Evolutionary conservation across 2,888 invertebrate species (phyloP).

Genomic region (Drepana falcataria): DNA sequence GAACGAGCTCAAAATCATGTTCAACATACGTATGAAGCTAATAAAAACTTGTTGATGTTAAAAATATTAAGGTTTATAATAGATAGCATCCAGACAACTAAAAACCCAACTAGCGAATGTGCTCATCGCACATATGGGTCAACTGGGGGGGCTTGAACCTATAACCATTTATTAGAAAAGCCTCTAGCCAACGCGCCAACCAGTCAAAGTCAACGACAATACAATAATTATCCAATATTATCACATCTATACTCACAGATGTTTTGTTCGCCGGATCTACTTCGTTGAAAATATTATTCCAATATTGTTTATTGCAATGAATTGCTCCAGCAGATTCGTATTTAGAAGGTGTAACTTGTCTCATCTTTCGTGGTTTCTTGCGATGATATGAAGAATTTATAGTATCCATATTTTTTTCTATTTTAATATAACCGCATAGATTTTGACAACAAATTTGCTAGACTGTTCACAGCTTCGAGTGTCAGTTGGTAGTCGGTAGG

Average conservation of each 20-base stretch:
- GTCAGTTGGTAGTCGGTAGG: background rate
- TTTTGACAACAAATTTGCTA: constrained; percentile 8
- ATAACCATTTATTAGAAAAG: too few relatives aligned
- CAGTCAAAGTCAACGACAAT: background rate
- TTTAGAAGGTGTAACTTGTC: constrained; percentile 45
- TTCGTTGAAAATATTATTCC: constrained; percentile 47
- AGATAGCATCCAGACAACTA: too few relatives aligned
- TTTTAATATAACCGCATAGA: constrained; percentile 22
- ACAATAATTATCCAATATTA: too few relatives aligned
- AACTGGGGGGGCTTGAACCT: too few relatives aligned
- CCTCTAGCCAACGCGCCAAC: too few relatives aligned
- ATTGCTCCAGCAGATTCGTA: constrained; percentile 45
- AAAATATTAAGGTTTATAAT: too few relatives aligned
- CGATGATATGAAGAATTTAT: constrained; percentile 13
- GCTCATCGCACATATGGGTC: too few relatives aligned
- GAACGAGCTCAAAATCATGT: too few relatives aligned
- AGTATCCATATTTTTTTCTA: constrained; percentile 13
- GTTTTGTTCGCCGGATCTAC: constrained; percentile 28
- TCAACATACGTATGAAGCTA: too few relatives aligned
- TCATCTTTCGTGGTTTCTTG: constrained; percentile 43
- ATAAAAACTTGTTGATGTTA: too few relatives aligned
- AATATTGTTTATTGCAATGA: constrained; percentile 54
- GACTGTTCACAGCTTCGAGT: constrained; percentile 8
- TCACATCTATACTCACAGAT: constrained; percentile 28
- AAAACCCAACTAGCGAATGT: too few relatives aligned